Percentiles rank a stretch among this genome's conserved stretches.
Conservation (phyloP, 2,888 invertebrate species). For the Latheticus oryzae region DNA sequence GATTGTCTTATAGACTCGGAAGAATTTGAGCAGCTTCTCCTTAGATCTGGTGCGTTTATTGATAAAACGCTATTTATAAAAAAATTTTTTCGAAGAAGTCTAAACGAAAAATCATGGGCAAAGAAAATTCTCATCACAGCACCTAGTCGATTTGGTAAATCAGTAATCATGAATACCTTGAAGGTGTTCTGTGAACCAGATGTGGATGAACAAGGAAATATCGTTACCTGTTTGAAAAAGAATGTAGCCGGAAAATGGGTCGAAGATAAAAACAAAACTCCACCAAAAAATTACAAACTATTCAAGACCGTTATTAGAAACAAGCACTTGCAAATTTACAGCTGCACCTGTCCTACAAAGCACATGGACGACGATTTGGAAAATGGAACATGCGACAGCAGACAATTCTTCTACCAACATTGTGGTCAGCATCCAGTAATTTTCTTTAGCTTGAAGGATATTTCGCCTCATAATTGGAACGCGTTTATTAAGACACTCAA, state of each 20-base stretch:
- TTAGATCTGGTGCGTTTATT: conserved; percentile 21
- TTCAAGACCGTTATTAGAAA: conserved; percentile 24
- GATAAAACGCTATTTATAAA: conserved; percentile 25
- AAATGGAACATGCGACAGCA: conserved; percentile 22
- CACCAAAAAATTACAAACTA: conserved; percentile 26
- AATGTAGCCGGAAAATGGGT: conserved; percentile 26
- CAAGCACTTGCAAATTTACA: conserved; percentile 22
- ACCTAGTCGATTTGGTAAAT: conserved; percentile 27
- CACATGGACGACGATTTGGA: conserved; percentile 26
- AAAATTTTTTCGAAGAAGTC: conserved; percentile 4
- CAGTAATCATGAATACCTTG: conserved; percentile 24
- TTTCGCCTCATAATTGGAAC: conserved; percentile 9
- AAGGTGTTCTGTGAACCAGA: conserved; percentile 26
- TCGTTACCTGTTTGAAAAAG: conserved; percentile 21
- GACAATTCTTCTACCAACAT: conserved; percentile 23
- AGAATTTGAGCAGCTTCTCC: conserved; percentile 26
- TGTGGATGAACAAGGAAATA: conserved; percentile 22
- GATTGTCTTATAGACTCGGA: conserved; percentile 23
- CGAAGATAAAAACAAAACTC: conserved; percentile 26
- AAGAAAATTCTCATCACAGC: conserved; percentile 25
- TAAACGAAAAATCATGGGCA: conserved; percentile 19
- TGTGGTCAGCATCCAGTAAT: conserved; percentile 22
- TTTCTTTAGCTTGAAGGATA: conserved; percentile 15
- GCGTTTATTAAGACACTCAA: conserved; percentile 1
- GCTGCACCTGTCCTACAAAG: conserved; percentile 17